Conservation (phyloP, 2,797 vertebrate species). For the Silurus aristotelis region DNA sequence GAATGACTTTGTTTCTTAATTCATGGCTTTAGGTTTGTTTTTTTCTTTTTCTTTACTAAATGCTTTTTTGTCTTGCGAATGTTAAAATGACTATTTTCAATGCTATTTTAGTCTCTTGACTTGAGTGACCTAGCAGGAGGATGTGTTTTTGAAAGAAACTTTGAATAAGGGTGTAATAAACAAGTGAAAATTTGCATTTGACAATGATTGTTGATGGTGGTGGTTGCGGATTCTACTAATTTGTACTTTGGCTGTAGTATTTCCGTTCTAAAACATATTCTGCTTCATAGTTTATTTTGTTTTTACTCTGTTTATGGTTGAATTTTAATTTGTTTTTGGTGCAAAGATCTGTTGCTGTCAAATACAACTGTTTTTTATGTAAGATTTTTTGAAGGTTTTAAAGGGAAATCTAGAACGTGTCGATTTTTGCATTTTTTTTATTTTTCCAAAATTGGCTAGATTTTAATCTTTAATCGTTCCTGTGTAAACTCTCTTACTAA, state of each 20-base stretch:
- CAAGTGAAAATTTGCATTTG: background rate
- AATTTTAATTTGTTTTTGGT: background rate
- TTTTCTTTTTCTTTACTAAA: background rate
- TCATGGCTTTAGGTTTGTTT: background rate
- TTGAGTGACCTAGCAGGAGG: background rate
- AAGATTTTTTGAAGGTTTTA: no score
- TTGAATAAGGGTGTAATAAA: background rate
- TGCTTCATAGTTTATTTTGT: background rate
- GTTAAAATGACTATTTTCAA: background rate
- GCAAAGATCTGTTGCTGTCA: background rate
- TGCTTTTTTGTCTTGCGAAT: background rate
- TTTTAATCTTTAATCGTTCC: no score
- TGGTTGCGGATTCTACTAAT: background rate
- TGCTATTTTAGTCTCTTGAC: background rate
- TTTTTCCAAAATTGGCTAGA: no score
- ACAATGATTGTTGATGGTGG: background rate
- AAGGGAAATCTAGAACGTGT: no score
- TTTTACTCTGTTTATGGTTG: background rate
- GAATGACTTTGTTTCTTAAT: background rate
- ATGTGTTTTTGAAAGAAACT: background rate
- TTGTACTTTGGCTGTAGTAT: background rate
- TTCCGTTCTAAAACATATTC: background rate
- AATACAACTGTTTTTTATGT: background rate
- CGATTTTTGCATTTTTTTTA: no score
- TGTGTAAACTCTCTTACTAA: no score